Evolutionary conservation across 2,888 invertebrate genomes (phyloP).

Genomic region (Bruchidius siliquastri): DNA sequence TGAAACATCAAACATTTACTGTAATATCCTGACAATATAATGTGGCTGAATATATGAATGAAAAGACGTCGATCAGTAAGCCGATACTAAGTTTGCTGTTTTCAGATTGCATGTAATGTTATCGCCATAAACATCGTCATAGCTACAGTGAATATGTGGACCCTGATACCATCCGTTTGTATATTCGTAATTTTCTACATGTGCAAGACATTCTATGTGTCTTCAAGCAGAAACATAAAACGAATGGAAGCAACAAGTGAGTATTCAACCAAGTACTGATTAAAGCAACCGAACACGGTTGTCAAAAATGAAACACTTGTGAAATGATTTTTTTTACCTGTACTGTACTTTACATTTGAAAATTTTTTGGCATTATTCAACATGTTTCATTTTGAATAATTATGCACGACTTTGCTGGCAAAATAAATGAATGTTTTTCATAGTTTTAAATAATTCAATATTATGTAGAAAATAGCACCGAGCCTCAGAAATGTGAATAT

Average conservation of each 20-base stretch:
- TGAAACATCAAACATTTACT: too few relatives aligned
- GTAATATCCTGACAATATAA: neutral
- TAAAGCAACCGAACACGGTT: too few relatives aligned
- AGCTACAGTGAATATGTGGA: slow-evolving; percentile 65
- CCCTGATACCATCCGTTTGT: slow-evolving; percentile 60
- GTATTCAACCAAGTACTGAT: slow-evolving; percentile 33
- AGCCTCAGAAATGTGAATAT: too few relatives aligned
- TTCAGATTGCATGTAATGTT: slow-evolving; percentile 50
- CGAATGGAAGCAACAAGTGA: slow-evolving; percentile 64
- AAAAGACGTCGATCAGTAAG: neutral
- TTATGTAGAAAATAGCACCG: too few relatives aligned
- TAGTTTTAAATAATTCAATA: too few relatives aligned
- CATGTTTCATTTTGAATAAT: too few relatives aligned
- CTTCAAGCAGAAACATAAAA: slow-evolving; percentile 71
- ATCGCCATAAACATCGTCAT: slow-evolving; percentile 71
- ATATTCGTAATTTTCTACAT: slow-evolving; percentile 62
- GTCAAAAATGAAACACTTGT: too few relatives aligned
- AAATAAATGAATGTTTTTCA: too few relatives aligned
- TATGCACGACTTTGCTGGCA: too few relatives aligned
- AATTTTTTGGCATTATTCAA: too few relatives aligned
- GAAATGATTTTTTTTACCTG: too few relatives aligned
- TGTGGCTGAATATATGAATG: neutral
- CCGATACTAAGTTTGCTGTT: slow-evolving; percentile 6
- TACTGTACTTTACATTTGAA: too few relatives aligned
- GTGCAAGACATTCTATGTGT: slow-evolving; percentile 63